A percentile compares a stretch with the other conserved stretches of the same genome.
phyloP scores from a whole-genome alignment of 2,113 vertebrate species.

The Cinclus mexicanus region DNA sequence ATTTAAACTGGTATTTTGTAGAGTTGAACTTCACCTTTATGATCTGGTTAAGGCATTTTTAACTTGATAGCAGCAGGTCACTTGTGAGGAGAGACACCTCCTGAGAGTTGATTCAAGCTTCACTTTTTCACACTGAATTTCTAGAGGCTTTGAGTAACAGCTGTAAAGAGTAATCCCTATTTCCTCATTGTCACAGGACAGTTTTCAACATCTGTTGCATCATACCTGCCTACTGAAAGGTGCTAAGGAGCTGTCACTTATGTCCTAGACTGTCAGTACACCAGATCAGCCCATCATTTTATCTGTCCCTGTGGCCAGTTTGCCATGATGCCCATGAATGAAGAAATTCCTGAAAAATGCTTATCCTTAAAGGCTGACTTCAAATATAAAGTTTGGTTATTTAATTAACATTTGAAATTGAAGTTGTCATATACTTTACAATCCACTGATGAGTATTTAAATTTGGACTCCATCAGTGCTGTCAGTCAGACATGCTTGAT shows the following conservation, averaged over 20 bases:
- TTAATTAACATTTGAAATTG: neutral
- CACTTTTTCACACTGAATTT: neutral
- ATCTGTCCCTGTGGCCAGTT: neutral
- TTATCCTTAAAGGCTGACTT: neutral
- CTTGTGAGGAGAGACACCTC: neutral
- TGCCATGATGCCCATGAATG: neutral
- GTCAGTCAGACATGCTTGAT: neutral
- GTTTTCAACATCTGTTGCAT: neutral
- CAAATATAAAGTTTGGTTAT: neutral
- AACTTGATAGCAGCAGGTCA: neutral
- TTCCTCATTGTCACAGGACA: neutral
- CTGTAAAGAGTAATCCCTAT: neutral
- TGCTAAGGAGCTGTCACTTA: neutral
- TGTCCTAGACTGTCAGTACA: neutral
- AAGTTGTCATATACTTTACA: neutral
- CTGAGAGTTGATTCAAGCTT: neutral
- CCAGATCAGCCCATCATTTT: neutral
- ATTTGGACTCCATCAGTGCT: neutral
- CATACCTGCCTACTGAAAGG: neutral
- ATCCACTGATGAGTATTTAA: neutral
- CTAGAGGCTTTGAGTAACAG: neutral
- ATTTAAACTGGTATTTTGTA: constrained; percentile 15
- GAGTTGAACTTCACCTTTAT: neutral
- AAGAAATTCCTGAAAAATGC: neutral
- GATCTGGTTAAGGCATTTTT: neutral